These are phyloP conservation scores for Drosophila kepulauana DNA, from an alignment of 1,140 invertebrate species.

Conservation along the genomic window DNA sequence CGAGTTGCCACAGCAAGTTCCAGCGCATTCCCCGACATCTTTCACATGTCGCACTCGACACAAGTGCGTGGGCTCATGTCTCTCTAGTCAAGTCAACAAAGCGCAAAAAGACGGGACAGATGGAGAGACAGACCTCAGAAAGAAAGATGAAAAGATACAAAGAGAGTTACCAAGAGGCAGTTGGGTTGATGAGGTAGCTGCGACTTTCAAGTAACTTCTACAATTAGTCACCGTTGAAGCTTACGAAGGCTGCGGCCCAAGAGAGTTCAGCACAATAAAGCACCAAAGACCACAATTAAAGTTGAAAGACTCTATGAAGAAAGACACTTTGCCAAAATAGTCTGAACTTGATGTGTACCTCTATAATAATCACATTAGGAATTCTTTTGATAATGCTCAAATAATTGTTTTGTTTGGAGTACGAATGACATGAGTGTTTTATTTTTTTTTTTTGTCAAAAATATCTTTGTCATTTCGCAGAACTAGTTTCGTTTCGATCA, in stretches of 20 bases:
- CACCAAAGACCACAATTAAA: conserved; percentile 33
- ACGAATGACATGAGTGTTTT: neutral
- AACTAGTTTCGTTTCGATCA: neutral
- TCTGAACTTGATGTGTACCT: conserved; percentile 15
- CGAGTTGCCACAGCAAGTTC: conserved; percentile 34
- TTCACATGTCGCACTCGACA: conserved; percentile 24
- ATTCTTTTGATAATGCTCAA: conserved; percentile 16
- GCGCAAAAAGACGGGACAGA: conserved; percentile 23
- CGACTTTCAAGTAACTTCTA: conserved; percentile 43
- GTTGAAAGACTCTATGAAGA: conserved; percentile 1
- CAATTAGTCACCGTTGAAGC: conserved; percentile 74
- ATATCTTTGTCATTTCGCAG: neutral
- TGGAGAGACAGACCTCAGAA: conserved; percentile 11
- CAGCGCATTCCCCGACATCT: conserved; percentile 38
- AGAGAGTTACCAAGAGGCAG: conserved; percentile 28
- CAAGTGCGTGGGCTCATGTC: conserved; percentile 48
- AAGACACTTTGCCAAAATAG: conserved; percentile 12
- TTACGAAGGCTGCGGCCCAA: conserved; percentile 32
- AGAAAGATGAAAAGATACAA: conserved; percentile 26
- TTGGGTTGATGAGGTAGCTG: conserved; percentile 14
- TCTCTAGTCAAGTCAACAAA: conserved; percentile 50
- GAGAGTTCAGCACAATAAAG: conserved; percentile 37
- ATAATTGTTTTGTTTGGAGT: conserved; percentile 5
- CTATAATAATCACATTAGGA: conserved; percentile 19
- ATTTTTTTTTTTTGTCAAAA: neutral